A percentile compares a stretch with the other conserved stretches of the same genome.
Evolutionary conservation across 2,888 invertebrate species (phyloP).

Genomic region (Nebria salina): DNA sequence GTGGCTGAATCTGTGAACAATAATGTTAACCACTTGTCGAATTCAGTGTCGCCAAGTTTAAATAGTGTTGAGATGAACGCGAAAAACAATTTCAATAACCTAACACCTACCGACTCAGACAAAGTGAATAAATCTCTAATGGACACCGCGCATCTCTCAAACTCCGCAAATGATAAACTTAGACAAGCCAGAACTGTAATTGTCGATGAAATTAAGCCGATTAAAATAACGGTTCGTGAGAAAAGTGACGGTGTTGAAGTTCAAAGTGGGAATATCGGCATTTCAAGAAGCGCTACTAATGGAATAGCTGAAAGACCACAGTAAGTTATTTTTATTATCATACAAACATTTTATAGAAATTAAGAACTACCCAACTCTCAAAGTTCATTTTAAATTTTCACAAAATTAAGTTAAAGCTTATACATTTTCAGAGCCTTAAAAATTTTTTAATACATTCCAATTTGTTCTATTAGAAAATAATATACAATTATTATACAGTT

Average conservation of each 20-base stretch:
- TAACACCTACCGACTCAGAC: slow-evolving; percentile 40
- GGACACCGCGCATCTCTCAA: slow-evolving; percentile 26
- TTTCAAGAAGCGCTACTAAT: slow-evolving; percentile 57
- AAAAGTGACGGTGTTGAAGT: slow-evolving; percentile 60
- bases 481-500: too few relatives aligned
- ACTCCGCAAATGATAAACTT: slow-evolving; percentile 55
- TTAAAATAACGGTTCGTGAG: slow-evolving; percentile 60
- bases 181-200: slow-evolving; percentile 58
- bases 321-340: slow-evolving; percentile 54
- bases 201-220: slow-evolving; percentile 60
- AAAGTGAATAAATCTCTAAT: slow-evolving; percentile 36
- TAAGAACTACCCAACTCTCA: too few relatives aligned
- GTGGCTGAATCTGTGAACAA: slow-evolving; percentile 30
- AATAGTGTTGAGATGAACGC: slow-evolving; percentile 35
- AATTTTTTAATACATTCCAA: too few relatives aligned
- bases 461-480: too few relatives aligned
- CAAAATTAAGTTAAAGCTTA: too few relatives aligned
- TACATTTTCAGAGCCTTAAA: too few relatives aligned
- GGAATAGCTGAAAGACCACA: slow-evolving; percentile 56
- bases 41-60: slow-evolving; percentile 28
- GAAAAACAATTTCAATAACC: slow-evolving; percentile 42
- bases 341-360: too few relatives aligned
- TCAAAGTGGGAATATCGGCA: slow-evolving; percentile 61
- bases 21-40: slow-evolving; percentile 34
- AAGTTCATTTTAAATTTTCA: too few relatives aligned